Percentiles rank a stretch among this genome's conserved stretches.
These are phyloP conservation scores for Thelaira solivaga DNA, from an alignment of 2,888 invertebrate genomes.

Conservation along the genomic window DNA sequence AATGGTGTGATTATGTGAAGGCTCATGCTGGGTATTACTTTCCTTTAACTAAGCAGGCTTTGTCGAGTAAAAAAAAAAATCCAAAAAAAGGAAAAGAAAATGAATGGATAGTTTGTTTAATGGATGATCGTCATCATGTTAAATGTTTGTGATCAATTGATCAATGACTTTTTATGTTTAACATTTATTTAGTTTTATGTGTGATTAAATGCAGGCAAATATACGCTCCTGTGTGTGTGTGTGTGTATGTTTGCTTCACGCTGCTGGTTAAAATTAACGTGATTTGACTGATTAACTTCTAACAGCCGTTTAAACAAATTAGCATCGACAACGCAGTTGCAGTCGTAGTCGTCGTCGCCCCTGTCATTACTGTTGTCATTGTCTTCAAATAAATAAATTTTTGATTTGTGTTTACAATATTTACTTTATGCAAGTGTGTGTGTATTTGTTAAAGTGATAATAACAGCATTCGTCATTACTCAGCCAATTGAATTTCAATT, in stretches of 20 bases:
- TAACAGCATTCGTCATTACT: constrained; percentile 56
- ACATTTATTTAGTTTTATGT: not conserved
- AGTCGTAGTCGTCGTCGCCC: not conserved
- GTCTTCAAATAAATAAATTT: constrained; percentile 6
- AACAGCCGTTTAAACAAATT: constrained; percentile 60
- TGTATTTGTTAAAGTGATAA: constrained; percentile 42
- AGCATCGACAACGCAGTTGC: constrained; percentile 34
- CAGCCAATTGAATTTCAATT: constrained; percentile 60
- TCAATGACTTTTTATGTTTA: constrained; percentile 44
- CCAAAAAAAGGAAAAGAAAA: not conserved
- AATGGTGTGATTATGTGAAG: constrained; percentile 25
- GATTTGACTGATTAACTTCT: constrained; percentile 62
- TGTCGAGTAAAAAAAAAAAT: constrained; percentile 27
- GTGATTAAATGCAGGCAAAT: not conserved
- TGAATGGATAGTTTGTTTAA: constrained; percentile 17
- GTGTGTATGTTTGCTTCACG: constrained; percentile 10
- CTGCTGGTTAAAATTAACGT: constrained; percentile 49
- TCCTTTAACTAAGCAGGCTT: not conserved
- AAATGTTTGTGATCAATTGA: constrained; percentile 45
- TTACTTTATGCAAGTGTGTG: constrained; percentile 6
- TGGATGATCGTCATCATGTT: constrained; percentile 44
- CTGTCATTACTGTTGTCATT: constrained; percentile 4
- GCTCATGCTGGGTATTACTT: constrained; percentile 16
- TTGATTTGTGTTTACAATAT: constrained; percentile 7
- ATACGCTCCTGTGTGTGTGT: too few relatives aligned